Percentiles rank a stretch among this genome's conserved stretches.
These are phyloP conservation scores for Abrostola tripartita DNA, from an alignment of 2,888 invertebrate genomes.

Conservation along the genomic window DNA sequence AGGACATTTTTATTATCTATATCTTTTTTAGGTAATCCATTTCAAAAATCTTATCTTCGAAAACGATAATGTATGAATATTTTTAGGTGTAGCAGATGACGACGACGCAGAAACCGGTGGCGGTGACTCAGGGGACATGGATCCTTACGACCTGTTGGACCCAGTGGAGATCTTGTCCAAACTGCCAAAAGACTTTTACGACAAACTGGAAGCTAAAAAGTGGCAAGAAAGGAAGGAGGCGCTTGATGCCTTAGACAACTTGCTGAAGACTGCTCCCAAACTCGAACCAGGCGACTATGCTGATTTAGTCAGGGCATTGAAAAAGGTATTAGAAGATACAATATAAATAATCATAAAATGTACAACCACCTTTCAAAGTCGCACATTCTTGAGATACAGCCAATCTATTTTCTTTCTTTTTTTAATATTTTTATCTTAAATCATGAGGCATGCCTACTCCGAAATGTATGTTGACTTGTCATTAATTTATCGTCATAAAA, in stretches of 20 bases:
- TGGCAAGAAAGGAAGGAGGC: slow-evolving; percentile 99
- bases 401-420: neutral
- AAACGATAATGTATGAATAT: neutral
- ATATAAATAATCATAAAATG: neutral
- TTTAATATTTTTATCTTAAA: no score
- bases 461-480: neutral
- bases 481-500: no score
- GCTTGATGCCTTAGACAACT: slow-evolving; percentile 93
- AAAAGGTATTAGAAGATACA: slow-evolving; percentile 92
- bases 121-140: slow-evolving; percentile 91
- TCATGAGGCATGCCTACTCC: neutral
- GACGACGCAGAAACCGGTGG: slow-evolving; percentile 89
- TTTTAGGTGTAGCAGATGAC: slow-evolving; percentile 78
- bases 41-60: neutral
- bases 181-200: slow-evolving; percentile 98
- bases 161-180: slow-evolving; percentile 98
- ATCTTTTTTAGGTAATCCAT: no score
- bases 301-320: slow-evolving; percentile 94
- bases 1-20: no score
- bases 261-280: slow-evolving; percentile 94
- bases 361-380: neutral
- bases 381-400: neutral
- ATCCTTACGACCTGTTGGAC: slow-evolving; percentile 96
- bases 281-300: slow-evolving; percentile 97
- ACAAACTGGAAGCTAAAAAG: slow-evolving; percentile 97